Base-by-base conservation (phyloP, 2,888 invertebrate genomes). In the Melikaiella ostensackeni region DNA sequence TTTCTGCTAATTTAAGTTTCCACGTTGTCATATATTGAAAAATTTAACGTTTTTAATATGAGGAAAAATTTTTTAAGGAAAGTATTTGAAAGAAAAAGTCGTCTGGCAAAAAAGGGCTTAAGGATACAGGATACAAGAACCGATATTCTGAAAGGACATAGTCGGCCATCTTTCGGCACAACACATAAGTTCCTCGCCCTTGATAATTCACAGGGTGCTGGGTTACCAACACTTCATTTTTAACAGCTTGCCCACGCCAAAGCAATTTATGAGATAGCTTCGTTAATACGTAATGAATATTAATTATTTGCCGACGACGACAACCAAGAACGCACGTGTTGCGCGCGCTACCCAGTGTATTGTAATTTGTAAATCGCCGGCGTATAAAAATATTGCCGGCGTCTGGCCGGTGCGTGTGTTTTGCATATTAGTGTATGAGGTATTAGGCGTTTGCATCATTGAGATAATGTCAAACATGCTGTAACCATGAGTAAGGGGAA, bases 231-330 rank as follows among this genome's bases (percentile, higher is more conserved):
- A 11, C 24, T 38, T 27, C 62, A 33, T 70, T 75, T 74, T 35
- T 33, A 64, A 70, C 74, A 80, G 80, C 33, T 82, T 81, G 61
- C 79, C 73, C 83, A 74, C 79, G 80, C 80, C 75, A 74, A 77
- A 79, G 82, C 87, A 88, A 91, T 90, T 90, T 89, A 90, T 91
- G 84, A 88, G 87, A 88, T 88, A 85, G 88, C 88, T 90, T 89
- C 88, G 90, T 90, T 90, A 90, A 90, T 90, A 87, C 87, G 88
- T 89, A 88, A 91, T 91, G 89, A 91, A 91, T 91, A 91, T 91
- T 91, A 91, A 91, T 91, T 90, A 89, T 90, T 88, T 87, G 87
- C 85, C 86, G 85, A 86, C 84, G 84, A 82, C 80, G 81, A 84
- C 83, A 84, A 73, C 63, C 61, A 57, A 46, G 76, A 78, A 63